Evolutionary conservation across 2,113 vertebrate genomes (phyloP).

Genomic region (Oryzias celebensis): DNA sequence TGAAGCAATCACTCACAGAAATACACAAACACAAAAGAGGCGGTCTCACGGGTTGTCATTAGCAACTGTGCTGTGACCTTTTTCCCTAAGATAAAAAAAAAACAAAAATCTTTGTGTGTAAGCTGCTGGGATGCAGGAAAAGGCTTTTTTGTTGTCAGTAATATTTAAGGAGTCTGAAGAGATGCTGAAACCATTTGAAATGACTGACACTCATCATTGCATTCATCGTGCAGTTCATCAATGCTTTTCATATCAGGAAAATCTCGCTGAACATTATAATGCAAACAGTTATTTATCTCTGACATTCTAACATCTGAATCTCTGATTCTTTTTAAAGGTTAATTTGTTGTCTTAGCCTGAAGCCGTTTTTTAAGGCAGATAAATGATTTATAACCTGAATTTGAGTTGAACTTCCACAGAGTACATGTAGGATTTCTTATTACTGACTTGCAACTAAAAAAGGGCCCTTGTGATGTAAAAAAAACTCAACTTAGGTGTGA

Average conservation of each 20-base stretch:
- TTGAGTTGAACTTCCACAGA: slow-evolving; percentile 17
- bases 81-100: slow-evolving; percentile 53
- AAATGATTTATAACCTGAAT: slow-evolving; percentile 15
- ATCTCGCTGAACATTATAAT: neutral
- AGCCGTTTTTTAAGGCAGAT: slow-evolving; percentile 28
- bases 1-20: slow-evolving; percentile 28
- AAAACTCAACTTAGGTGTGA: neutral
- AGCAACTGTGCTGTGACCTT: slow-evolving; percentile 68
- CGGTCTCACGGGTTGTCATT: slow-evolving; percentile 66
- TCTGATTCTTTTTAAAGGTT: slow-evolving; percentile 32
- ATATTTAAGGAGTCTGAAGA: slow-evolving; percentile 14
- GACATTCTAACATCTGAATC: slow-evolving; percentile 2
- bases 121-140: slow-evolving; percentile 21
- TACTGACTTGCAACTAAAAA: neutral
- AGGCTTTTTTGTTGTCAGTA: slow-evolving; percentile 8
- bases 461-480: neutral
- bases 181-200: neutral
- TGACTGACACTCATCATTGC: slow-evolving; percentile 23
- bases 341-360: slow-evolving; percentile 7
- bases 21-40: slow-evolving; percentile 26
- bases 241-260: neutral
- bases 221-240: slow-evolving; percentile 4
- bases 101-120: slow-evolving; percentile 28
- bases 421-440: neutral
- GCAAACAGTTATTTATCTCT: too few relatives aligned